Base-by-base conservation (phyloP, 2,888 invertebrate genomes). In the Furcula furcula region DNA sequence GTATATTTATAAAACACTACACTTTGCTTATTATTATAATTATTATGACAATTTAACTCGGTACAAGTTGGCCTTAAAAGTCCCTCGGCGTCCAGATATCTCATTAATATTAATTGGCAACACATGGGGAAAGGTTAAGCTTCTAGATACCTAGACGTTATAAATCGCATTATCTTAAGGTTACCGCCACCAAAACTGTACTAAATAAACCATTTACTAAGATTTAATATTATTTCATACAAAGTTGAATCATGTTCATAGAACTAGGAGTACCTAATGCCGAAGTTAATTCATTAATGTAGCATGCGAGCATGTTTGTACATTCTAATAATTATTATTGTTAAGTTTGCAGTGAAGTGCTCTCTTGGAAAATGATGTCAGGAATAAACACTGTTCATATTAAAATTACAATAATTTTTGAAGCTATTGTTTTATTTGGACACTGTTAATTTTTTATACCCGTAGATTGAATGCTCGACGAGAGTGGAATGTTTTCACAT, bases 171-270 rank as follows among this genome's bases (percentile, higher is more conserved):
- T n/a, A n/a, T n/a, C n/a, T n/a, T n/a, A 60, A 51, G 49, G 62
- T 62, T 62, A 62, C 62, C 62, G 60, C 43, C 45, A 56, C 56
- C 60, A 58, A 63, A 60, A 47, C 45, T 60, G 40, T 22, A 40
- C 22, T 56, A 45, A 36, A 40, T 55, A 31, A 31, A 41, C 37
- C 23, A 9, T 44, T 34, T 55, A 41, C 38, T 41, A 27, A n/a
- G n/a, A n/a, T n/a, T 22, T 42, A 29, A 43, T 35, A 29, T 40
- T 40, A 36, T 36, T 40, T 34, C 21, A 31, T 51, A 40, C 29
- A 28, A 47, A 40, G 36, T 36, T 37, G 21, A 44, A 36, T 35
- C 40, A 47, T 50, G 42, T 48, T 52, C 34, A 38, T 40, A 54
- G 41, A 55, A 52, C 36, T 39, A 15, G 45, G 32, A 33, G 34